Evolutionary conservation across 2,113 vertebrate species (phyloP).

Genomic region (Menidia beryllina): DNA sequence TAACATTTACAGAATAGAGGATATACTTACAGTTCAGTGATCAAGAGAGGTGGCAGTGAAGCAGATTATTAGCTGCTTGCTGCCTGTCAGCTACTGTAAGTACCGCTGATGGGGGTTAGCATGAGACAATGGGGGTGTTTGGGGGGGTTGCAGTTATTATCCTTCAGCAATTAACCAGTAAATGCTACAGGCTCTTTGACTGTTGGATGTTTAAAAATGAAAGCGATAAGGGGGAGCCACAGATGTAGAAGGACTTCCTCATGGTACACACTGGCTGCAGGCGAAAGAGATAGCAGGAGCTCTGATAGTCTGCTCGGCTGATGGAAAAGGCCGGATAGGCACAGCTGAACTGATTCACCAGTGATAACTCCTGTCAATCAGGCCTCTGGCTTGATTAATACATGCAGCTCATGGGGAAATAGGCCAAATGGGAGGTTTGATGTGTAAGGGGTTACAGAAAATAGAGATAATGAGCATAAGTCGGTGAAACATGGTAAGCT

Average conservation of each 20-base stretch:
- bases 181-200: constrained; percentile 76
- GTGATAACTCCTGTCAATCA: constrained; percentile 80
- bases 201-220: constrained; percentile 78
- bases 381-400: constrained; percentile 73
- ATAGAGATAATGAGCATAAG: constrained; percentile 54
- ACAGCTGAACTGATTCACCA: constrained; percentile 66
- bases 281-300: constrained; percentile 78
- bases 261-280: constrained; percentile 73
- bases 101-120: constrained; percentile 48
- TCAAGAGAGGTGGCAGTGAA: constrained; percentile 45
- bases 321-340: constrained; percentile 66
- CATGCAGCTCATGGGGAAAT: constrained; percentile 62
- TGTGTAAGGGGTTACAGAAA: constrained; percentile 57
- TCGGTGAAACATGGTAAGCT: constrained; percentile 21
- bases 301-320: constrained; percentile 69
- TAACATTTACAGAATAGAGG: constrained; percentile 43
- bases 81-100: constrained; percentile 44
- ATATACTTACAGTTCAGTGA: constrained; percentile 50
- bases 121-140: constrained; percentile 23
- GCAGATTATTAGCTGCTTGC: constrained; percentile 67
- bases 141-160: constrained; percentile 69
- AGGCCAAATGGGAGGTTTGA: constrained; percentile 60
- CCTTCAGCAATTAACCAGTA: constrained; percentile 82
- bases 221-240: constrained; percentile 77
- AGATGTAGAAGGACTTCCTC: constrained; percentile 67